phyloP scores from a whole-genome alignment of 2,797 vertebrate species.

The Pagetopsis macropterus region DNA sequence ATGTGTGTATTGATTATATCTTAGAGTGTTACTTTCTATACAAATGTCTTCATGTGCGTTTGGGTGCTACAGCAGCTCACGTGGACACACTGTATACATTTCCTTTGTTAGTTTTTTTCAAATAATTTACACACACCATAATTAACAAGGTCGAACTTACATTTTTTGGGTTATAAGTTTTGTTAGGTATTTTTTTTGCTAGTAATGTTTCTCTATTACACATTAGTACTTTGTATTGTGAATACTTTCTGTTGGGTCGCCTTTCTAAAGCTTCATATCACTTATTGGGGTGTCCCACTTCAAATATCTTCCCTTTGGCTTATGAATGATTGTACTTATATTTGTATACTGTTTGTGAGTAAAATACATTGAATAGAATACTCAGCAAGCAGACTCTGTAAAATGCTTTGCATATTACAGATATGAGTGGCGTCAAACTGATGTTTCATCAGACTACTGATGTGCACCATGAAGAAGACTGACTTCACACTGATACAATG shows the following conservation, averaged over 20 bases:
- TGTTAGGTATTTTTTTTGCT: too few relatives aligned
- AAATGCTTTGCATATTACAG: too few relatives aligned
- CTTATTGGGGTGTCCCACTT: too few relatives aligned
- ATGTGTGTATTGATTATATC: too few relatives aligned
- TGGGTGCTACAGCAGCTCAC: too few relatives aligned
- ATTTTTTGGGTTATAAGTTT: neutral
- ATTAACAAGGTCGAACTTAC: neutral
- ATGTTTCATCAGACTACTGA: neutral
- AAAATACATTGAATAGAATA: neutral
- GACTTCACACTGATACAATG: neutral
- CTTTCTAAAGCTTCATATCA: neutral
- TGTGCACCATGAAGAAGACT: neutral
- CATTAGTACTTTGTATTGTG: too few relatives aligned
- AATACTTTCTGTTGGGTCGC: neutral
- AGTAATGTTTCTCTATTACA: neutral
- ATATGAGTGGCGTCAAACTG: neutral
- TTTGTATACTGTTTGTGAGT: too few relatives aligned
- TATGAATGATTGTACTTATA: too few relatives aligned
- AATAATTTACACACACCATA: neutral
- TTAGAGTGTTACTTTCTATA: too few relatives aligned
- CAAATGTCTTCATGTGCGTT: too few relatives aligned
- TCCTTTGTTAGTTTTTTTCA: neutral
- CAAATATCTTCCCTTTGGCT: too few relatives aligned
- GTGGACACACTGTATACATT: too few relatives aligned
- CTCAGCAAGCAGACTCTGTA: neutral